A percentile compares a stretch with the other conserved stretches of the same genome.
Conservation (phyloP, 1,140 invertebrate genomes). For the Drosophila neocordata region DNA sequence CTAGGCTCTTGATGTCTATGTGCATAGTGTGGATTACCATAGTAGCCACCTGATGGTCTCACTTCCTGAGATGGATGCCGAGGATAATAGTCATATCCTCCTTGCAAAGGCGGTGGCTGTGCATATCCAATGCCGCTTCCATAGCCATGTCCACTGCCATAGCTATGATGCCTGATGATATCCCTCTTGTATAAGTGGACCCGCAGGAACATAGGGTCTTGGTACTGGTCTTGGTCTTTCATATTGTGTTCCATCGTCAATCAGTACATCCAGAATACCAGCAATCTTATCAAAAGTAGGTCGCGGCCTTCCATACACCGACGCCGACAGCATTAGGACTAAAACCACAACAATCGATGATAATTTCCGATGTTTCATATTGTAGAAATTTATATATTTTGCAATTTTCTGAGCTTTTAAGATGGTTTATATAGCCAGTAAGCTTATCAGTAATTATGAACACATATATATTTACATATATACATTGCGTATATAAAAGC, state of each 20-base stretch:
- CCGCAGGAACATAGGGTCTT: conserved; percentile 12
- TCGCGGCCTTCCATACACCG: conserved; percentile 25
- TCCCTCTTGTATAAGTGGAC: conserved; percentile 57
- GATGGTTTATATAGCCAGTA: background rate
- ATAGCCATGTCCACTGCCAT: conserved; percentile 54
- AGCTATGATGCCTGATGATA: conserved; percentile 68
- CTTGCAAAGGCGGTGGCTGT: conserved; percentile 6
- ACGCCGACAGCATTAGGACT: conserved; percentile 10
- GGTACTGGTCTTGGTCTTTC: background rate
- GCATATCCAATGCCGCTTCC: conserved; percentile 35
- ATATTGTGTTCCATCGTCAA: conserved; percentile 28
- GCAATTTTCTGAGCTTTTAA: background rate
- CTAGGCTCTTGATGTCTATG: conserved; percentile 19
- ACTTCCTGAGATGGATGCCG: conserved; percentile 15
- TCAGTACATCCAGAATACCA: conserved; percentile 42
- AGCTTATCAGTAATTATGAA: background rate
- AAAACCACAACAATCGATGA: background rate
- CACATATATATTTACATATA: background rate
- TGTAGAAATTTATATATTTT: conserved; percentile 15
- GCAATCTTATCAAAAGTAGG: conserved; percentile 71
- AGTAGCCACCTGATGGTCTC: conserved; percentile 34
- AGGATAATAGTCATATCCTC: conserved; percentile 38
- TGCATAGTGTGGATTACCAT: conserved; percentile 25
- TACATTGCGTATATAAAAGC: background rate
- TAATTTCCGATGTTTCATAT: background rate